These are phyloP conservation scores for Eufriesea mexicana DNA, from an alignment of 1,140 invertebrate genomes.

Conservation along the genomic window DNA sequence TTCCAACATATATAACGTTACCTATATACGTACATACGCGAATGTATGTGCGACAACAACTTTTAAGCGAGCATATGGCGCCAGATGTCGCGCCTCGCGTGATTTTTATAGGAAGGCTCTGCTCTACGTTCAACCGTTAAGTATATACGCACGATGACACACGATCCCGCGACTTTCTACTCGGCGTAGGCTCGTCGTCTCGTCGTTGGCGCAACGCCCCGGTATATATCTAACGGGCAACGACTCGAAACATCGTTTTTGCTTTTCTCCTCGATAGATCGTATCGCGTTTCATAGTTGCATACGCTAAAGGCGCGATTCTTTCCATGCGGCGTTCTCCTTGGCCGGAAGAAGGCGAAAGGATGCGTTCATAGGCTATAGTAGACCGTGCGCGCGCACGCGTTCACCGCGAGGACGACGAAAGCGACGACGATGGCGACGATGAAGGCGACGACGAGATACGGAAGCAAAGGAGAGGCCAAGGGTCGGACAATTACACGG, in stretches of 20 bases:
- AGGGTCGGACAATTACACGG: conserved; percentile 54
- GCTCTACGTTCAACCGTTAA: not conserved
- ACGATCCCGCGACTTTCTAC: not conserved
- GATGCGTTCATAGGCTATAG: no score
- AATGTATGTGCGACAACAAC: not conserved
- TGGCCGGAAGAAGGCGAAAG: no score
- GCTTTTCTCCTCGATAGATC: not conserved
- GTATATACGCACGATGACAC: not conserved
- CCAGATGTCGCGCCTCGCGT: conserved; percentile 70
- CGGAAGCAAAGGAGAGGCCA: not conserved
- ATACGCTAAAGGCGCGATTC: conserved; percentile 59
- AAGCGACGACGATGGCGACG: no score
- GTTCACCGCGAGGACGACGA: no score
- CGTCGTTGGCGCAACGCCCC: not conserved
- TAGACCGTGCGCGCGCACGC: no score
- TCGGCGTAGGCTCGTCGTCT: not conserved
- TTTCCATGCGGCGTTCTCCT: no score
- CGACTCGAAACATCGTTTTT: conserved; percentile 42
- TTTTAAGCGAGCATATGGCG: conserved; percentile 54
- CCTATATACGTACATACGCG: not conserved
- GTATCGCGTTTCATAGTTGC: conserved; percentile 65
- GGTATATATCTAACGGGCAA: not conserved
- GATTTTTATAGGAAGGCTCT: conserved; percentile 60
- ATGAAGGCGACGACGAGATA: not conserved
- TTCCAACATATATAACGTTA: no score